phyloP scores from a whole-genome alignment of 92 coral and sea anemone genomes.

The Pocillopora grandis region DNA sequence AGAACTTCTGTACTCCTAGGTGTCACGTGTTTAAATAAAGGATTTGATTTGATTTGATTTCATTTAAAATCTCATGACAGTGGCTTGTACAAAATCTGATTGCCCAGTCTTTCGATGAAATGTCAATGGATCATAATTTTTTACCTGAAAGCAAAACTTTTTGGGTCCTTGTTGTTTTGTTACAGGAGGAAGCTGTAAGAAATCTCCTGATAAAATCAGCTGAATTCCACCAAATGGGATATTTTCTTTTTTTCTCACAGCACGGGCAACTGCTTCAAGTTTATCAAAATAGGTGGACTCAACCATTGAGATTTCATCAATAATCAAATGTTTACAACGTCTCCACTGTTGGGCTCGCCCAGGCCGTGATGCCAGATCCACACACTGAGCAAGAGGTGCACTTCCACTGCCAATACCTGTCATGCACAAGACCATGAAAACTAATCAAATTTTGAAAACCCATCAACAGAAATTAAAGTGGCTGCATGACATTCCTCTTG shows the following conservation, averaged over 20 bases:
- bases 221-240: conserved; percentile 99
- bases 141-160: conserved; percentile 96
- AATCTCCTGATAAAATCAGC: conserved; percentile 93
- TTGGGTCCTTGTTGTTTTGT: conserved; percentile 64
- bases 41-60: too few relatives aligned
- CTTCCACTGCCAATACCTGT: conserved; percentile 95
- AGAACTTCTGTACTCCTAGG: too few relatives aligned
- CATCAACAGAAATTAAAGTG: not conserved
- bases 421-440: not conserved
- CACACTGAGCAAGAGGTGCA: conserved; percentile 72
- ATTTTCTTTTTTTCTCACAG: conserved; percentile 69
- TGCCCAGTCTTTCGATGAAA: too few relatives aligned
- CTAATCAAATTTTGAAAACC: not conserved
- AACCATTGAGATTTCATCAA: conserved; percentile 97
- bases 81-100: too few relatives aligned
- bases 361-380: conserved; percentile 85
- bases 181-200: conserved; percentile 98
- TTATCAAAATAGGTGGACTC: conserved; percentile 92
- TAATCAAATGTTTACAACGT: conserved; percentile 84
- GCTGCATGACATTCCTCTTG: not conserved
- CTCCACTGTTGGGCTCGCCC: conserved; percentile 80
- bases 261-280: conserved; percentile 87
- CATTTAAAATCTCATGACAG: too few relatives aligned
- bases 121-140: not conserved
- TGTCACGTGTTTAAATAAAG: too few relatives aligned